phyloP scores from a whole-genome alignment of 2,888 invertebrate genomes.

The Caenorhabditis uteleia region DNA sequence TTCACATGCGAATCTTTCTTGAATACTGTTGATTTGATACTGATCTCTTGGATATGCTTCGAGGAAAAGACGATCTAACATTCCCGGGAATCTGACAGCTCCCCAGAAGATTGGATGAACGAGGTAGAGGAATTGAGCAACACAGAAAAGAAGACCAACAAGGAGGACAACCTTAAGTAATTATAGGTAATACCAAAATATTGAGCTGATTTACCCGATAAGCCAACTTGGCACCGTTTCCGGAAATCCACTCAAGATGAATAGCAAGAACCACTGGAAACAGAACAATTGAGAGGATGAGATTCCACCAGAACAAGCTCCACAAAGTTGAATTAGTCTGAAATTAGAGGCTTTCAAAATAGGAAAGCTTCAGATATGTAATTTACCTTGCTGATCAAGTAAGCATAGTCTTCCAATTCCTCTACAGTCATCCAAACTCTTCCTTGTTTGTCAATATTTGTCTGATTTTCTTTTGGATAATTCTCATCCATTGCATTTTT shows the following conservation, averaged over 20 bases:
- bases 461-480: slow-evolving; percentile 47
- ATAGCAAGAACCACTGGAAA: slow-evolving; percentile 45
- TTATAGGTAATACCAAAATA: neutral
- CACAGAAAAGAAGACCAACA: slow-evolving; percentile 53
- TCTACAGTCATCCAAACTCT: slow-evolving; percentile 54
- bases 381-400: slow-evolving; percentile 41
- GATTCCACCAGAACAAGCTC: slow-evolving; percentile 53
- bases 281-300: slow-evolving; percentile 46
- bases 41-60: slow-evolving; percentile 58
- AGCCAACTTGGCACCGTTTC: slow-evolving; percentile 52
- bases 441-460: slow-evolving; percentile 37
- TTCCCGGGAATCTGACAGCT: slow-evolving; percentile 57
- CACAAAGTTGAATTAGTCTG: slow-evolving; percentile 54
- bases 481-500: slow-evolving; percentile 53
- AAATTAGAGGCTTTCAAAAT: neutral
- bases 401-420: slow-evolving; percentile 49
- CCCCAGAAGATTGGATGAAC: slow-evolving; percentile 61
- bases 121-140: slow-evolving; percentile 62
- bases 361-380: neutral
- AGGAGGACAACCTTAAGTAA: slow-evolving; percentile 47
- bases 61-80: slow-evolving; percentile 62
- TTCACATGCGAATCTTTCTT: slow-evolving; percentile 55
- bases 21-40: slow-evolving; percentile 51
- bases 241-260: slow-evolving; percentile 47
- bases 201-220: slow-evolving; percentile 40